Conservation (phyloP, 1,140 invertebrate genomes). For the Drosophila nannoptera region DNA sequence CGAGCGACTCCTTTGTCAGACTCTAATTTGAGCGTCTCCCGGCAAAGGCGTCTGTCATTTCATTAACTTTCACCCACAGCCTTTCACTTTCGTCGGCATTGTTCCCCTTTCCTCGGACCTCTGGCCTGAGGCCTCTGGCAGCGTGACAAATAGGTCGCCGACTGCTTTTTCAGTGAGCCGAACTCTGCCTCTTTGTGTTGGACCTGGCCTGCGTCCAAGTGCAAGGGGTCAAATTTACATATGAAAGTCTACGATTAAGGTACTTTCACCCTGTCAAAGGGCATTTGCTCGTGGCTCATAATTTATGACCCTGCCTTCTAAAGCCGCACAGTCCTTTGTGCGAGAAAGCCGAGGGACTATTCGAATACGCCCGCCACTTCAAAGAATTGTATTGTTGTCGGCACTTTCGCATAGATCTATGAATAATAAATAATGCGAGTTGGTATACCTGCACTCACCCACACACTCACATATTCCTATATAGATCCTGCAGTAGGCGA, state of each 20-base stretch:
- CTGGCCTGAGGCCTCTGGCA: constrained; percentile 28
- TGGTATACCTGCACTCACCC: neutral
- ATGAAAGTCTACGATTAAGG: constrained; percentile 20
- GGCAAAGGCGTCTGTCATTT: constrained; percentile 60
- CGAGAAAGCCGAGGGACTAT: too few species aligned
- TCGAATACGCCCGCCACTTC: too few species aligned
- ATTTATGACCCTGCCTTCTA: constrained; percentile 44
- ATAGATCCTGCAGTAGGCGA: too few species aligned
- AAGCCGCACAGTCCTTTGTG: too few species aligned
- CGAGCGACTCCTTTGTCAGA: constrained; percentile 47
- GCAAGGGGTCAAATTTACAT: constrained; percentile 56
- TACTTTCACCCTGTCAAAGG: constrained; percentile 28
- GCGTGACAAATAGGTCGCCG: constrained; percentile 43
- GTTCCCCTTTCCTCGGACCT: constrained; percentile 27
- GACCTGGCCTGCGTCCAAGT: constrained; percentile 47
- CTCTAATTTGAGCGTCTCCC: constrained; percentile 56
- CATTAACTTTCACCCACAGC: constrained; percentile 58
- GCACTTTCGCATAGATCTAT: too few species aligned
- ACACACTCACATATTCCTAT: neutral
- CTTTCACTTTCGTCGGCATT: constrained; percentile 20
- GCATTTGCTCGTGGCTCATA: constrained; percentile 50
- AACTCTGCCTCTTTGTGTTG: constrained; percentile 6
- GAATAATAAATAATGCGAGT: too few species aligned
- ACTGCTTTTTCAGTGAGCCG: constrained; percentile 25
- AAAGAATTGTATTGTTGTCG: too few species aligned